Evolutionary conservation across 2,797 vertebrate species (phyloP).

Genomic region (Nyctibius grandis): DNA sequence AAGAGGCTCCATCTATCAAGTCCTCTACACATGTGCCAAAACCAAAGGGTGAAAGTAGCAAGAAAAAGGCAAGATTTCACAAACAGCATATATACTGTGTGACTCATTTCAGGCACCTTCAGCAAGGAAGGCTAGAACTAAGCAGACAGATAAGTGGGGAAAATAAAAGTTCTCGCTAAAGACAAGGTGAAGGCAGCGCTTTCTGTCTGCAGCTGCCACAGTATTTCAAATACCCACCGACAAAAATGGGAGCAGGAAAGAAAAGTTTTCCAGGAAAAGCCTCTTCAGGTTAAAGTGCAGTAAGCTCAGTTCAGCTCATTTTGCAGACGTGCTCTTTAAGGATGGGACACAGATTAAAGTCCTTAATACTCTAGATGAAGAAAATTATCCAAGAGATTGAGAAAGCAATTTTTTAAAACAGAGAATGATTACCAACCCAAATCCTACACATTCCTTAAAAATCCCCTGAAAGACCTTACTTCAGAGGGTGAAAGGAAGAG

Average conservation of each 20-base stretch:
- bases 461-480: neutral
- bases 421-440: neutral
- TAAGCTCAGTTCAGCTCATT: neutral
- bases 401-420: neutral
- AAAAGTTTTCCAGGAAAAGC: neutral
- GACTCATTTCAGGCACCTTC: neutral
- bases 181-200: neutral
- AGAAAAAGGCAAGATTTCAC: neutral
- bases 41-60: neutral
- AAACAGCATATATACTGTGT: accelerated
- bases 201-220: neutral
- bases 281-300: neutral
- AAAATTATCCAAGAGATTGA: neutral
- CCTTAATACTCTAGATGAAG: neutral
- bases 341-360: neutral
- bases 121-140: neutral
- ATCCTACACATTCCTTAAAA: neutral
- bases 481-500: neutral
- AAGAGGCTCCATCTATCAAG: neutral
- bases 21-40: neutral
- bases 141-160: neutral
- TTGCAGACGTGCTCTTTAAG: neutral
- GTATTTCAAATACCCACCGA: neutral
- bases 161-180: neutral
- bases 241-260: neutral